Conservation (phyloP, 1,140 invertebrate genomes). For the Drosophila jambulina region DNA sequence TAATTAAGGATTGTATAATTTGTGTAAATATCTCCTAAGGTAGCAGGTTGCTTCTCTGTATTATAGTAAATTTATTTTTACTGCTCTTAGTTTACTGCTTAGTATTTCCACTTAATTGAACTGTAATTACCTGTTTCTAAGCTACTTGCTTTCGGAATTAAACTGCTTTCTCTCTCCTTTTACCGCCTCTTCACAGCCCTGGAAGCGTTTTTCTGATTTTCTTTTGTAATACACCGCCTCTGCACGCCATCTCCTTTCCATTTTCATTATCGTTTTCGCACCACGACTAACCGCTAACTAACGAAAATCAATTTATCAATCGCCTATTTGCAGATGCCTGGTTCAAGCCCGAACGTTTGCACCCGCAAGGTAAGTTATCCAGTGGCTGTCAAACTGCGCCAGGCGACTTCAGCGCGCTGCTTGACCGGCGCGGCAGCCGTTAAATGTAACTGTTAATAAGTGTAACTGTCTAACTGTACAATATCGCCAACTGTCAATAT, state of each 20-base stretch:
- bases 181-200: constrained; percentile 1
- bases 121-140: not conserved
- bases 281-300: constrained; percentile 73
- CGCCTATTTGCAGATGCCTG: constrained; percentile 93
- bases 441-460: constrained; percentile 33
- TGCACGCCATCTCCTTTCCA: constrained; percentile 21
- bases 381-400: constrained; percentile 53
- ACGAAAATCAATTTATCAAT: constrained; percentile 84
- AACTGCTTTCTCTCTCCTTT: constrained; percentile 15
- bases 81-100: not conserved
- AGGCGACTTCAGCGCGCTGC: constrained; percentile 12
- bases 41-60: not conserved
- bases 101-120: constrained; percentile 8
- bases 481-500: constrained; percentile 42
- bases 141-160: not conserved
- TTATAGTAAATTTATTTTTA: not conserved
- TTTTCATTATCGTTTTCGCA: constrained; percentile 40
- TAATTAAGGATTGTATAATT: constrained; percentile 58
- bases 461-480: constrained; percentile 41
- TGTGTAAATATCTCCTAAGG: constrained; percentile 11
- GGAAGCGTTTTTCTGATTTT: constrained; percentile 5
- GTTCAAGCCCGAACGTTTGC: constrained; percentile 95
- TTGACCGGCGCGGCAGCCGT: constrained; percentile 14
- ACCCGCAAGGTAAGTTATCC: constrained; percentile 92
- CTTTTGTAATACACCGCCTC: constrained; percentile 1